A percentile compares a stretch with the other conserved stretches of the same genome.
phyloP scores from a whole-genome alignment of 1,140 invertebrate genomes.

The Lineus longissimus region DNA sequence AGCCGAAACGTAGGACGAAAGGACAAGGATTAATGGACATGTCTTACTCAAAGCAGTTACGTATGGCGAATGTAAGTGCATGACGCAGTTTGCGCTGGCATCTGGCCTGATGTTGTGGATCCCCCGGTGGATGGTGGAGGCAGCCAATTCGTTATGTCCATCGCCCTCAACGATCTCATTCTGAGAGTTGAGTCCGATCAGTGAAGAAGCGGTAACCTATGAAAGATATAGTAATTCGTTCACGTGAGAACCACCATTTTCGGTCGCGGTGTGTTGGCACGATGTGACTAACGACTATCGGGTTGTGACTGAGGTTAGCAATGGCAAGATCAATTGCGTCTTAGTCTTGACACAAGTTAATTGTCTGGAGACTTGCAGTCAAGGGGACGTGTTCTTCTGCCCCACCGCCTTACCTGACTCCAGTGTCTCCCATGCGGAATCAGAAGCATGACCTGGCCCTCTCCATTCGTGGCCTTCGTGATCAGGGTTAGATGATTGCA shows the following conservation, averaged over 20 bases:
- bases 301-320: background rate
- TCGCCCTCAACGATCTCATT: background rate
- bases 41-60: background rate
- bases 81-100: background rate
- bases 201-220: background rate
- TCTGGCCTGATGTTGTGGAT: background rate
- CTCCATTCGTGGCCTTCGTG: background rate
- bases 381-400: too few relatives aligned
- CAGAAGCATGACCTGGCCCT: background rate
- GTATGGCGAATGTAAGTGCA: background rate
- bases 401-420: background rate
- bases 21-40: background rate
- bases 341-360: background rate
- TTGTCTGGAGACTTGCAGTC: background rate
- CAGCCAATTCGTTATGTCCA: background rate
- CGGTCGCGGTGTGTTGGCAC: background rate
- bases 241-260: background rate
- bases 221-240: background rate
- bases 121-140: background rate
- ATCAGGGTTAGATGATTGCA: conserved; percentile 2
- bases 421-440: background rate
- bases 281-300: background rate
- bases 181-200: background rate
- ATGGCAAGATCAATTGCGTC: background rate
- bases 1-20: too few relatives aligned